Evolutionary conservation across 2,797 vertebrate species (phyloP), one percentile per base, ranked within the genome.

Genomic region (Mallotus villosus): DNA sequence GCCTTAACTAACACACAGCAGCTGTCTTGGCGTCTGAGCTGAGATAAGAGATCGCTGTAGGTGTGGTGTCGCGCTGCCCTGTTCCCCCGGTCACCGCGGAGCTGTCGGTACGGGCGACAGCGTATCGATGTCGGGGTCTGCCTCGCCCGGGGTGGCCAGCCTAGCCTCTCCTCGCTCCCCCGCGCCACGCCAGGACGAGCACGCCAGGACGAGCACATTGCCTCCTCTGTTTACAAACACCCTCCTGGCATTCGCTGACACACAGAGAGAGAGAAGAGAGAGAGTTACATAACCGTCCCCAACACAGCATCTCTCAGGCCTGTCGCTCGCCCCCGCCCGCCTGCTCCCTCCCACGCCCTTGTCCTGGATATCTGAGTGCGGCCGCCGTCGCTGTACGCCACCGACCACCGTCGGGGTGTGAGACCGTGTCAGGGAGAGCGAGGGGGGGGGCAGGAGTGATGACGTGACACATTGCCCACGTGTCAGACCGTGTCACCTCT

Each of bases 191-290:
- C 93, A 88, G 86, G 73, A 34, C 29, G 75, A 66, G 84, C 95
- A 95, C 93, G 91, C 94, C 93, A 88, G 86, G 73, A 34, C 29
- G 75, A 66, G 84, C 95, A 95, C 93, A 85, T 95, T 94, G 93
- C 88, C 89, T 80, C 89, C 89, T 93, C 75, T 95, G 94, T 96
- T 96, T 95, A 95, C 93, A 94, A 94, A 96, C 93, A 93, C 87
- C 84, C 91, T 92, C 92, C 91, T 91, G 92, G 89, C 91, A 92
- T 92, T 94, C 74, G 68, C 86, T 77, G 27, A n/a, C n/a, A n/a
- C n/a, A n/a, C n/a, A 2, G 71, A 68, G 71, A 68, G 37, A 9
- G 85, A 37, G 37, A 37, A 82, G 72, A 86, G 82, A 69, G 78
- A 83, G 82, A 81, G 84, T 95, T 93, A 91, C 86, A 86, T 90